Base-by-base conservation (phyloP, 2,113 vertebrate genomes). In the Pseudopodoces humilis region DNA sequence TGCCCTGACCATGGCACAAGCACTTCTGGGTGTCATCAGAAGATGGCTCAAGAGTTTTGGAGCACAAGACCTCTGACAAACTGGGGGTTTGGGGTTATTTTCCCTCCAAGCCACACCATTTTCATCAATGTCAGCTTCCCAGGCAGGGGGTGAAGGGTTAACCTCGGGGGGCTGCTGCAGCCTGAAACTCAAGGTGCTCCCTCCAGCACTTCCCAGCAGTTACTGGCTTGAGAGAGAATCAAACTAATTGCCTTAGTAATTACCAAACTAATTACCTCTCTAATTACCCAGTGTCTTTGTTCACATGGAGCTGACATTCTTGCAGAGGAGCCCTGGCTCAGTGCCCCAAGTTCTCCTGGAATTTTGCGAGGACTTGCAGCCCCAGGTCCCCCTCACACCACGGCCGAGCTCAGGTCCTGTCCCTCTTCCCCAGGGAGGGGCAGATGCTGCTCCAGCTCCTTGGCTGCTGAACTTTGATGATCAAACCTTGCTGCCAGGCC, bases 161-260 rank as follows among this genome's bases (percentile, higher is more conserved):
- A 95, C 16, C 18, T 1, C 3, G 5, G 50, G n/a, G 35, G 43
- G 39, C 6, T 58, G 55, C 75, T 67, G 88, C 76, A 68, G 68
- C 64, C 74, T 21, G 44, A 41, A 30, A 56, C 67, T 75, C 80
- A 83, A 90, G 77, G 77, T 88, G 93, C 59, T 90, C 92, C 93
- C 86, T 92, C 82, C 92, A 88, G 83, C 80, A 75, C 82, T 68
- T 87, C 83, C 49, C 91, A 94, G 92, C 95, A 92, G 94, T 75
- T 90, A 75, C 53, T 93, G 81, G 93, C 83, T 94, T 78, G 93
- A 95, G 83, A 96, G 92, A 93, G 92, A 97, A 95, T 83, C 86
- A 93, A 95, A 94, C 95, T 96, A 97, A 97, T 97, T 96, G 95
- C 92, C 56, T 97, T 35, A 83, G 92, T 96, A 96, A 97, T 97